Evolutionary conservation across 2,113 vertebrate genomes (phyloP), one percentile per base, ranked within the genome.

Genomic region (Eublepharis macularius): DNA sequence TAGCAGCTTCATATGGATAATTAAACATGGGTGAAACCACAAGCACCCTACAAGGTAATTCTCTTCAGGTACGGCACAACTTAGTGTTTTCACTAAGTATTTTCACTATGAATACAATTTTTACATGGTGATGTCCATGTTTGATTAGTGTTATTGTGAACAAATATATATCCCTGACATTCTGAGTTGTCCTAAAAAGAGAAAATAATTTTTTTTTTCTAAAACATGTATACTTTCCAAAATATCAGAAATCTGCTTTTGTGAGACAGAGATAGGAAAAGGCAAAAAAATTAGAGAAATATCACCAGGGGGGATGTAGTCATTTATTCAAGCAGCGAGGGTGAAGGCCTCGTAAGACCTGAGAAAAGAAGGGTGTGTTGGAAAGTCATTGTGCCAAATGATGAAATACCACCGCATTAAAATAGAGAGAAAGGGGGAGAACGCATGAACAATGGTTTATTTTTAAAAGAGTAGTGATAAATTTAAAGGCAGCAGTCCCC

Each of bases 391-490:
- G 32, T 63, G 1, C 68, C 54, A 63, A 82, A 79, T 2, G 0
- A 83, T 90, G 80, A 83, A 93, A 90, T 36, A 81, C 88, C 78
- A 85, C 72, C 1, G 0, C 83, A 60, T 89, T 89, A 87, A 87
- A 86, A 87, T 66, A 21, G 36, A 51, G 60, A 43, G 47, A 19
- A 6, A 84, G 43, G 36, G 19, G 1, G 4, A 49, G 0, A n/a
- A 0, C 47, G 19, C 69, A 90, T 90, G 89, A 93, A 89, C 89
- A 94, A 91, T 91, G 91, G 82, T 88, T 93, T 86, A 82, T 81
- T 34, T 88, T 92, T 85, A 91, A 89, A 94, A 82, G 68, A 81
- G 85, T 87, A 83, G 87, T 92, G 89, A 93, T 92, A 93, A 94
- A 95, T 93, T 94, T 90, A 45, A 91, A 82, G 0, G 1, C 88